Base-by-base conservation (phyloP, 2,797 vertebrate genomes). In the Urocyon cinereoargenteus region DNA sequence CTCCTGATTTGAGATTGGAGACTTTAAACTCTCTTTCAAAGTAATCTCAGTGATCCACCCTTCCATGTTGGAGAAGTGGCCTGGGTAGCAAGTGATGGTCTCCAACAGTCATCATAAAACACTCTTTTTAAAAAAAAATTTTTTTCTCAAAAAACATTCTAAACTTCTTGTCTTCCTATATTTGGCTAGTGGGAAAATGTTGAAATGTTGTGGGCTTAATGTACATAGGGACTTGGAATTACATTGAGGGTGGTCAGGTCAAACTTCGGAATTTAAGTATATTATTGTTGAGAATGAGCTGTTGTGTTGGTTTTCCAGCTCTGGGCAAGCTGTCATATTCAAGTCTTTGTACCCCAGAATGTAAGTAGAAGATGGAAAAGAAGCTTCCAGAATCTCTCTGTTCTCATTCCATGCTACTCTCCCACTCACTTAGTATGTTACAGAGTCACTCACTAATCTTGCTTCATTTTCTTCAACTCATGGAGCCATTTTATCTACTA, bases 311-410 rank as follows among this genome's bases (percentile, higher is more conserved):
- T 96, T 83, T 51, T 91, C 13, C 14, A 75, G 40, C 53, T 90
- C 31, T 75, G 21, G 78, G 78, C 10, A 53, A 89, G 1, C 21
- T 57, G 1, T 84, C 18, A 40, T 15, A 68, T 59, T 21, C 34
- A 61, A 34, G 53, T 57, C 18, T 92, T 94, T 36, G 68, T 68
- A 13, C 66, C 24, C 28, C 15, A 66, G 59, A 89, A 53, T 15
- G 21, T 40, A 57, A 83, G 12, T 36, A 51, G 73, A 68, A 89
- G 28, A 19, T 14, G 72, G 72, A 66, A 77, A 34, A 87, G 36
- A 61, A 61, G 57, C 53, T 57, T 96, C 51, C 21, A 68, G 61
- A 95, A 79, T 93, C 68, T 91, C 28, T 93, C 36, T 95, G 49
- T 90, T 1, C 19, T 6, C 22, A 78, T 55, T 49, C 68, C 55